A percentile compares a stretch with the other conserved stretches of the same genome.
Conservation (phyloP, 2,888 invertebrate species). For the Noctua fimbriata region DNA sequence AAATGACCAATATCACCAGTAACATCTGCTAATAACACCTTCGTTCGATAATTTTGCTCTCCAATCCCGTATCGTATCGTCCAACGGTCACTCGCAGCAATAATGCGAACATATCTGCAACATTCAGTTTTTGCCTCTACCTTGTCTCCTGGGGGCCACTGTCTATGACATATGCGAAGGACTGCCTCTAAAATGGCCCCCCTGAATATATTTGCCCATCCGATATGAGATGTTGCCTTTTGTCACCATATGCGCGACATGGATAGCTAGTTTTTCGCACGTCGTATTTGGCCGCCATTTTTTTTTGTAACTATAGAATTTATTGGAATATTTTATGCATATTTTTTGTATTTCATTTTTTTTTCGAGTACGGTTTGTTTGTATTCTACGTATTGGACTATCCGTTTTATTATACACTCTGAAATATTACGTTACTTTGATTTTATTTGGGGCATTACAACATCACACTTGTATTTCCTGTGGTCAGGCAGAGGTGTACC, state of each 20-base stretch:
- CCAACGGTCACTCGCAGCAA: conserved; percentile 76
- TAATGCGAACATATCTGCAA: conserved; percentile 89
- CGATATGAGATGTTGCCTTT: conserved; percentile 84
- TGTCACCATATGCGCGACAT: conserved; percentile 82
- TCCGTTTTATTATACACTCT: not conserved
- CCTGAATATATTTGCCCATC: conserved; percentile 88
- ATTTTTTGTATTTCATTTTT: not conserved
- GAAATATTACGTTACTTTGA: not conserved
- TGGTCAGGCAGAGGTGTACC: not conserved
- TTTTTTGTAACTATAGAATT: conserved; percentile 50
- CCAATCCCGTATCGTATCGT: conserved; percentile 67
- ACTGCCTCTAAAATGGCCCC: conserved; percentile 83
- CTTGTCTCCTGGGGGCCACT: conserved; percentile 84
- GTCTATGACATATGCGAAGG: conserved; percentile 87
- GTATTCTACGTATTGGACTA: not conserved
- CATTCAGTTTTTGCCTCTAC: conserved; percentile 88
- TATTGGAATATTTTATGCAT: conserved; percentile 51
- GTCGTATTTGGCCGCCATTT: conserved; percentile 48
- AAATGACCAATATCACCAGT: not conserved
- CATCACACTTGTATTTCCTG: not conserved
- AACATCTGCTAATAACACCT: not conserved
- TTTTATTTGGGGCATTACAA: not conserved
- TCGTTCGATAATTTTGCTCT: not conserved
- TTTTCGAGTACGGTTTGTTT: not conserved
- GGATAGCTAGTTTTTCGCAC: conserved; percentile 65